phyloP scores from a whole-genome alignment of 2,797 vertebrate genomes.

The Neopelma chrysocephalum region DNA sequence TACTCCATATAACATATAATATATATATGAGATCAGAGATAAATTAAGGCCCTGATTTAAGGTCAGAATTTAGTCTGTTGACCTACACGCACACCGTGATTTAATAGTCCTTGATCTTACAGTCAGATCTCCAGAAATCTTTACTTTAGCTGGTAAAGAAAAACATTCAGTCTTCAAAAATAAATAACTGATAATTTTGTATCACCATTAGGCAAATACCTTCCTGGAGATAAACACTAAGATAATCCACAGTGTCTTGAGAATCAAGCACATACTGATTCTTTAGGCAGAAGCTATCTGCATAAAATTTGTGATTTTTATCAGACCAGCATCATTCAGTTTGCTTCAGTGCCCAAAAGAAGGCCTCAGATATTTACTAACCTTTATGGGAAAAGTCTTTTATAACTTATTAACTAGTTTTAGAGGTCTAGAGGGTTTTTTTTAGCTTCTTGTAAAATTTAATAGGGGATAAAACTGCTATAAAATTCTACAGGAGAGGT shows the following conservation, averaged over 20 bases:
- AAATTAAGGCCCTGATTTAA: background rate
- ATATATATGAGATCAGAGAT: background rate
- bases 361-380: background rate
- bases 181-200: background rate
- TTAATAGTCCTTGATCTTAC: background rate
- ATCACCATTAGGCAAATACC: background rate
- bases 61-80: background rate
- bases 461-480: background rate
- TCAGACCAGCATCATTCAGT: background rate
- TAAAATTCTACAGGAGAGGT: background rate
- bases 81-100: background rate
- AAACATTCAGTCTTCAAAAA: background rate
- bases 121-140: background rate
- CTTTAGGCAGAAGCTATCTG: background rate
- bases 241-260: background rate
- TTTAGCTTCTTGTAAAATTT: constrained; percentile 6
- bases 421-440: background rate
- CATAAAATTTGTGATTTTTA: background rate
- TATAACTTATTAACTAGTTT: background rate
- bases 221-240: background rate
- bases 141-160: background rate
- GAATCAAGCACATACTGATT: background rate
- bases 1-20: background rate
- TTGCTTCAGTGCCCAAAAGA: background rate
- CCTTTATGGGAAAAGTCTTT: background rate